Percentiles rank a stretch among this genome's conserved stretches.
Conservation (phyloP, 2,888 invertebrate species). For the Invenusta paracnida region DNA sequence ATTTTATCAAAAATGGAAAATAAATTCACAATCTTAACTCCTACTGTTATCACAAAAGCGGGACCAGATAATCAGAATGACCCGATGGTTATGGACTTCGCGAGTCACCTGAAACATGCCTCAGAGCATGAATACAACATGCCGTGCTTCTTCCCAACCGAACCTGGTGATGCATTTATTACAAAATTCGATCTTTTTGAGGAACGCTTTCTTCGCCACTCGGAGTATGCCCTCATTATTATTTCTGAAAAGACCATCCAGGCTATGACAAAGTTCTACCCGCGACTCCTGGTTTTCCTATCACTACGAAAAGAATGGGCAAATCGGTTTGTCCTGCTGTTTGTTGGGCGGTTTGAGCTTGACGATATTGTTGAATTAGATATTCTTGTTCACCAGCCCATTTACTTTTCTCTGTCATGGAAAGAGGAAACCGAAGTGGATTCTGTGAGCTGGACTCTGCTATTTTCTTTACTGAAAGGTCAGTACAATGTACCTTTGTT, state of each 20-base stretch:
- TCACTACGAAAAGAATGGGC: slow-evolving; percentile 32
- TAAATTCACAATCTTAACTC: slow-evolving; percentile 33
- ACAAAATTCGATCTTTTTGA: slow-evolving; percentile 39
- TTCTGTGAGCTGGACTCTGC: slow-evolving; percentile 21
- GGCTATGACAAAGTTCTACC: slow-evolving; percentile 38
- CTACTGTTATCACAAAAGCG: slow-evolving; percentile 10
- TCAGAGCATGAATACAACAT: slow-evolving; percentile 32
- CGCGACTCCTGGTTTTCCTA: slow-evolving; percentile 36
- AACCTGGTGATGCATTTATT: slow-evolving; percentile 36
- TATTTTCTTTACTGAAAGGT: slow-evolving; percentile 38
- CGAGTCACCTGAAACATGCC: background rate
- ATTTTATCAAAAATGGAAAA: slow-evolving; percentile 36
- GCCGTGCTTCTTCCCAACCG: slow-evolving; percentile 32
- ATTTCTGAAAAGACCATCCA: background rate
- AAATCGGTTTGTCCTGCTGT: slow-evolving; percentile 37
- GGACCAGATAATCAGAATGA: background rate
- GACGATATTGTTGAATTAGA: background rate
- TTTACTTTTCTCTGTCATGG: background rate
- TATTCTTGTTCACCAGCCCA: slow-evolving; percentile 28
- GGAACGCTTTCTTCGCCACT: slow-evolving; percentile 37
- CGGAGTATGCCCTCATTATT: slow-evolving; percentile 39
- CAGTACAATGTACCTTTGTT: no score
- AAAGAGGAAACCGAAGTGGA: background rate
- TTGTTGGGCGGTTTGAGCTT: slow-evolving; percentile 19
- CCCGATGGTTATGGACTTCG: slow-evolving; percentile 10